Evolutionary conservation across 2,797 vertebrate genomes (phyloP).

Genomic region (Synanceia verrucosa): DNA sequence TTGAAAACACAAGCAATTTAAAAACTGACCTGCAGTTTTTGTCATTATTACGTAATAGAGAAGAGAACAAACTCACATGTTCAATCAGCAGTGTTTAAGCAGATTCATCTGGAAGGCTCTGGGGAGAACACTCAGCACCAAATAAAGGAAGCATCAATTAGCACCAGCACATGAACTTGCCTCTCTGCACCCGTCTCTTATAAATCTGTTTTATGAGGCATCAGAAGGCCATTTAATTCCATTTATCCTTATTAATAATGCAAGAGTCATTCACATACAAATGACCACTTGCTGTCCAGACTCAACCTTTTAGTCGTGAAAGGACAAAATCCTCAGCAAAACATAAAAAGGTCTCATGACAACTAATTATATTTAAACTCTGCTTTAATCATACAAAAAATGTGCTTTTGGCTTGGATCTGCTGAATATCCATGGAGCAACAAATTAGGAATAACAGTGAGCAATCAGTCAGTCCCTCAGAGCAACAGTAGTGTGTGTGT

Average conservation of each 20-base stretch:
- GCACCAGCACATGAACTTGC: constrained; percentile 3
- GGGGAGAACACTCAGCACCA: not conserved
- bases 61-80: not conserved
- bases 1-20: not conserved
- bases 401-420: not conserved
- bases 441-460: not conserved
- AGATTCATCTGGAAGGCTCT: not conserved
- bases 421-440: too few species aligned
- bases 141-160: constrained; percentile 29
- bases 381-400: constrained; percentile 19
- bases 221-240: constrained; percentile 49
- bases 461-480: not conserved
- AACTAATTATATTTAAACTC: not conserved
- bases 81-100: not conserved
- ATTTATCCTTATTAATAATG: constrained; percentile 63
- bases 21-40: not conserved
- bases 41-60: not conserved
- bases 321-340: not conserved
- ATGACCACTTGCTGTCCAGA: constrained; percentile 10
- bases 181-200: constrained; percentile 9
- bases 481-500: not conserved
- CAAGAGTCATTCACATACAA: constrained; percentile 21
- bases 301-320: constrained; percentile 19
- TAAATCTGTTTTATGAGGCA: constrained; percentile 42
- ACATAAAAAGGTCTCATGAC: not conserved